Conservation (phyloP, 2,113 vertebrate species). For the Psilopogon haemacephalus region DNA sequence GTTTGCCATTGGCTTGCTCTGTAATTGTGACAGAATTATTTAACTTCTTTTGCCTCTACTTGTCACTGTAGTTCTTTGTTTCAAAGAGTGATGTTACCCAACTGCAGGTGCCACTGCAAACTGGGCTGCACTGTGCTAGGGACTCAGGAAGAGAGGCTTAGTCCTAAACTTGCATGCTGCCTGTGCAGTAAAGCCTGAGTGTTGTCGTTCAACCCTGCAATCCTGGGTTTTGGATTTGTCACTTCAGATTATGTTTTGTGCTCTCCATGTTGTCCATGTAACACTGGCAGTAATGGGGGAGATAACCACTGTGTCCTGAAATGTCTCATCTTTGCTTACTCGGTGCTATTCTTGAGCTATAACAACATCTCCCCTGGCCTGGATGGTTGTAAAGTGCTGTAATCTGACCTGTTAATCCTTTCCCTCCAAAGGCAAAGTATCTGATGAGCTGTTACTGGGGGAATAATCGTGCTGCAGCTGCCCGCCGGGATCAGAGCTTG, state of each 20-base stretch:
- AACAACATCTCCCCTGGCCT: background rate
- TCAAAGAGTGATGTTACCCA: background rate
- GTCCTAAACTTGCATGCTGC: background rate
- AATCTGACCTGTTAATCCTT: background rate
- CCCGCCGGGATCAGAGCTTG: slow-evolving; percentile 89
- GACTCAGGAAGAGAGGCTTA: background rate
- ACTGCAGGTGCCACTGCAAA: background rate
- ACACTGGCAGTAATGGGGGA: background rate
- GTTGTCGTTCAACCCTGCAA: background rate
- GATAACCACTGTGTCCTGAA: background rate
- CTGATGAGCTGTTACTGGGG: slow-evolving; percentile 97
- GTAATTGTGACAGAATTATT: background rate
- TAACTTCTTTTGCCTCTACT: background rate
- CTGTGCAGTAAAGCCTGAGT: background rate
- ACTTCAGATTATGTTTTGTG: background rate
- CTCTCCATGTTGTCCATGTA: background rate
- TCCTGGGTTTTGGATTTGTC: background rate
- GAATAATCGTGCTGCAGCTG: slow-evolving; percentile 69
- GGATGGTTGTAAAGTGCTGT: background rate
- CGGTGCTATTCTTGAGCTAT: background rate
- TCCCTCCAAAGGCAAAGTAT: slow-evolving; percentile 84
- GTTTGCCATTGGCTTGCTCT: background rate
- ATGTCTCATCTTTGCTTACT: background rate
- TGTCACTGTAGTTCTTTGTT: background rate
- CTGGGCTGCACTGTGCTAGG: background rate